Evolutionary conservation across 2,797 vertebrate species (phyloP), one percentile per base, ranked within the genome.

Genomic region (Fratercula arctica): DNA sequence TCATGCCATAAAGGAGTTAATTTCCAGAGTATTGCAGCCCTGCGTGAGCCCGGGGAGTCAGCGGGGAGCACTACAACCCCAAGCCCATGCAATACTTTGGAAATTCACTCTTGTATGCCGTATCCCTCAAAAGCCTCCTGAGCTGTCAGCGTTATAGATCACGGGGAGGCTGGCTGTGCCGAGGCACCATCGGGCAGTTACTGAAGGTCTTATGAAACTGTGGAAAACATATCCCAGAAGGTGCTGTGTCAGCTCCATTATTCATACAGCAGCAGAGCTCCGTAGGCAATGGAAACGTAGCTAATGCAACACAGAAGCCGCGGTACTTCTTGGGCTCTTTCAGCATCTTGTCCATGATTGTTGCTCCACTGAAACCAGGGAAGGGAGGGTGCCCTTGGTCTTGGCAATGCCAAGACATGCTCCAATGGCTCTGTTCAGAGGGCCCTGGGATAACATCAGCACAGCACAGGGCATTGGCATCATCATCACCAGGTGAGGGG

Each of bases 191-290:
- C 0, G 1, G 50, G 16, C 59, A 48, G 82, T 60, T 86, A 88
- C 79, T 4, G 4, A 78, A 84, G 85, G 87, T 86, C 89, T 94
- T 81, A 54, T 48, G 85, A 86, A 95, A 90, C 85, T 79, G 57
- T 41, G 59, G 93, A 79, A 88, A 97, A 94, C 68, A 24, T 13
- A 90, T 93, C 91, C 91, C 91, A 73, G 89, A 91, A 95, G 95
- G 61, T 86, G 89, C 85, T 95, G 82, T 88, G 85, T 95, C 93
- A 95, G 94, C 87, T 75, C 53, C 46, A 13, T 87, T 87, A 84
- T 91, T 96, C 69, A 74, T 35, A 70, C 76, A 89, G 59, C 31
- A 48, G 90, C 93, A 94, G 80, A 91, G 33, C 76, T 90, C 92
- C 0, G 1, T 29, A 61, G 87, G 92, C 85, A 66, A 2, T 69